A percentile compares a stretch with the other conserved stretches of the same genome.
Conservation (phyloP, 2,888 invertebrate species). For the Himalopsyche kuldschensis region DNA sequence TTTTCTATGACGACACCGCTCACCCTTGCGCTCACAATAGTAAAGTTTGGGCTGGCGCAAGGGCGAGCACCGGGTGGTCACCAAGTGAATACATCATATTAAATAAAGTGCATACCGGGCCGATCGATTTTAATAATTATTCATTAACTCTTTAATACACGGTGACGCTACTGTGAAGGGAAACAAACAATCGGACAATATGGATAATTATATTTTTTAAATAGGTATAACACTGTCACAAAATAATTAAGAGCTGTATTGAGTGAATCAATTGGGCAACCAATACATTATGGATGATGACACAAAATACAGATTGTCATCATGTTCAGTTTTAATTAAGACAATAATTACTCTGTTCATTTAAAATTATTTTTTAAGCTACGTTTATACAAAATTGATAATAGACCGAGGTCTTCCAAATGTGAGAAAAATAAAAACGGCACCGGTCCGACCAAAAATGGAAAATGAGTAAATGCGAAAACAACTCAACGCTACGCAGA, state of each 20-base stretch:
- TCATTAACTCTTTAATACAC: neutral
- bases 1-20: neutral
- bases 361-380: conserved; percentile 35
- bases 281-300: conserved; percentile 15
- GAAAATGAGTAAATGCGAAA: neutral
- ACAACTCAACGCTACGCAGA: neutral
- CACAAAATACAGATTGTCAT: conserved; percentile 11
- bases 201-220: neutral
- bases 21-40: neutral
- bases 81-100: neutral
- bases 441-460: neutral
- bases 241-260: conserved; percentile 27
- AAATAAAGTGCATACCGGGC: neutral
- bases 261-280: conserved; percentile 8
- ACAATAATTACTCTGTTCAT: conserved; percentile 27
- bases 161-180: neutral
- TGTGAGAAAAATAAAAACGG: neutral
- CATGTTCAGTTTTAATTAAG: conserved; percentile 11
- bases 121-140: neutral
- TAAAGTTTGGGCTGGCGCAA: neutral
- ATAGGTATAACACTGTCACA: conserved; percentile 27
- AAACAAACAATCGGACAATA: conserved; percentile 2
- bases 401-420: neutral
- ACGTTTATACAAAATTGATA: conserved; percentile 27
- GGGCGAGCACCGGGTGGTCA: neutral